Evolutionary conservation across 2,113 vertebrate genomes (phyloP).

Genomic region (Cebidichthys violaceus): DNA sequence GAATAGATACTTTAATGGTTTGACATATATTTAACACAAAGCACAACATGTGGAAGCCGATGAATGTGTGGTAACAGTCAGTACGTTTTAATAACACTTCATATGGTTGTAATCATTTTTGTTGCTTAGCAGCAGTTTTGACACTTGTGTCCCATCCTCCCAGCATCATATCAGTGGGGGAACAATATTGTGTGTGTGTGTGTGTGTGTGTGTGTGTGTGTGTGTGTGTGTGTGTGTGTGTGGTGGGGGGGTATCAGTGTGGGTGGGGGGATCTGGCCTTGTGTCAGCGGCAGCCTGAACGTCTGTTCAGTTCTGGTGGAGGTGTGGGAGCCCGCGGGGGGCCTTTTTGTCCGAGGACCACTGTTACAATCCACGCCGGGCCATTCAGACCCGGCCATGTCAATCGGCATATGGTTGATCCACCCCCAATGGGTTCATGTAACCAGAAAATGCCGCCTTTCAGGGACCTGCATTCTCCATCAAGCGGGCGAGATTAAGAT

Average conservation of each 20-base stretch:
- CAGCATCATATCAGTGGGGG: slow-evolving; percentile 7
- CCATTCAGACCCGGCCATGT: slow-evolving; percentile 90
- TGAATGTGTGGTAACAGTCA: background rate
- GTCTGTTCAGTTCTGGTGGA: slow-evolving; percentile 73
- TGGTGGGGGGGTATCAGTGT: slow-evolving; percentile 35
- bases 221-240: slow-evolving; percentile 43
- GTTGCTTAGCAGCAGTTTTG: background rate
- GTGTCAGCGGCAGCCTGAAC: slow-evolving; percentile 64
- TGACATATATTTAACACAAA: background rate
- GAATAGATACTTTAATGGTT: background rate
- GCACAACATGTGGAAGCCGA: background rate
- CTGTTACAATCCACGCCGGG: slow-evolving; percentile 76
- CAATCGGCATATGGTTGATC: slow-evolving; percentile 97
- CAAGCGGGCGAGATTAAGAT: slow-evolving; percentile 97
- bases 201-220: slow-evolving; percentile 36
- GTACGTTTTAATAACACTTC: background rate
- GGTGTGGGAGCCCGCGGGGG: slow-evolving; percentile 73
- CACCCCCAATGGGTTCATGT: slow-evolving; percentile 97
- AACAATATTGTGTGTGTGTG: slow-evolving; percentile 42
- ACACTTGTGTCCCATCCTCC: background rate
- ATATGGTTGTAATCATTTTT: background rate
- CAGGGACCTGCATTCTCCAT: slow-evolving; percentile 91
- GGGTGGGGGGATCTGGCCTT: slow-evolving; percentile 34
- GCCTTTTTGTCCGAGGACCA: slow-evolving; percentile 76
- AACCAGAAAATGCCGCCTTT: slow-evolving; percentile 99